Percentiles rank a stretch among this genome's conserved stretches.
These are phyloP conservation scores for Fistularia commersonii DNA, from an alignment of 2,797 vertebrate species.

Conservation along the genomic window DNA sequence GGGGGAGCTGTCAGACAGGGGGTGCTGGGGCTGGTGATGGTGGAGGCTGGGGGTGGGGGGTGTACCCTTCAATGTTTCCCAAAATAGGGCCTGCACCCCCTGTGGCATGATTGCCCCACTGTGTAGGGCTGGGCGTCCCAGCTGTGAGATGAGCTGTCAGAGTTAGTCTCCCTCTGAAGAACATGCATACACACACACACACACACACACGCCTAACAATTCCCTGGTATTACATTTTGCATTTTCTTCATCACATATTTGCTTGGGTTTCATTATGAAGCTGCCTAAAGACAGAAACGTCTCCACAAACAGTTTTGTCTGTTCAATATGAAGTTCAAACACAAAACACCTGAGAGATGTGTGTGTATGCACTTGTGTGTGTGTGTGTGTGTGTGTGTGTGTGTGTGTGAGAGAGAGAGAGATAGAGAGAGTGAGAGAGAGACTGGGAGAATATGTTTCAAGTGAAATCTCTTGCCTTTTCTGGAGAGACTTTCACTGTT, in stretches of 20 bases:
- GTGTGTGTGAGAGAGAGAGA: no score
- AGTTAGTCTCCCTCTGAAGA: slow-evolving; percentile 2
- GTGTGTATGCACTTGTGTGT: no score
- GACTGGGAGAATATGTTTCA: no score
- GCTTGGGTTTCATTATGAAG: neutral
- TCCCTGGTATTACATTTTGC: neutral
- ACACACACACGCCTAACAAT: neutral
- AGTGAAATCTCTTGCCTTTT: no score
- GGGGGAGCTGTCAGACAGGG: slow-evolving; percentile 49
- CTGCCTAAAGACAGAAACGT: neutral
- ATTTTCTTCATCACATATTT: neutral
- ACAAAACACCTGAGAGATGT: no score
- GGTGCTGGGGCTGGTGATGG: neutral
- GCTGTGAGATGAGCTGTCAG: slow-evolving; percentile 56
- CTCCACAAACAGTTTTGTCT: no score
- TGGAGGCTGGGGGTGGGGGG: neutral
- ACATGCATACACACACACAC: slow-evolving; percentile 17
- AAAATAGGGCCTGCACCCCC: slow-evolving; percentile 50
- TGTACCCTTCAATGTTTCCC: slow-evolving; percentile 34
- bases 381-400: no score
- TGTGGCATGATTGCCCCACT: slow-evolving; percentile 37
- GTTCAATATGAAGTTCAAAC: no score
- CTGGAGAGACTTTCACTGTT: no score
- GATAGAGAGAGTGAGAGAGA: no score
- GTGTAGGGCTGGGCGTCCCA: slow-evolving; percentile 46